These are phyloP conservation scores for Arothron firmamentum DNA, from an alignment of 2,113 vertebrate species.

Conservation along the genomic window DNA sequence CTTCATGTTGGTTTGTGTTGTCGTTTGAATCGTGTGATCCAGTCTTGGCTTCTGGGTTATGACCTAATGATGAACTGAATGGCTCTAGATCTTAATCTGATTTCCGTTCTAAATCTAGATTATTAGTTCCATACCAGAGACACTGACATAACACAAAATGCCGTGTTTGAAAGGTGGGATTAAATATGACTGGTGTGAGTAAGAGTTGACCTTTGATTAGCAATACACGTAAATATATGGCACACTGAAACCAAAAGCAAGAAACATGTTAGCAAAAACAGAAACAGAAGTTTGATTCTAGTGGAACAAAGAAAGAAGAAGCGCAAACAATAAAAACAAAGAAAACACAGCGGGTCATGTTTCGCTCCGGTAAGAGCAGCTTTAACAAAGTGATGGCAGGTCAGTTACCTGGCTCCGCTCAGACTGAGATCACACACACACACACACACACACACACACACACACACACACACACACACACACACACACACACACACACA, in stretches of 20 bases:
- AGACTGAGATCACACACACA: conserved; percentile 50
- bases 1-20: too few species aligned
- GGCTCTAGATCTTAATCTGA: too few species aligned
- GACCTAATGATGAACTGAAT: too few species aligned
- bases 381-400: conserved; percentile 12
- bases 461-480: conserved; percentile 13
- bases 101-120: too few species aligned
- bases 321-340: neutral
- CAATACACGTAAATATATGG: too few species aligned
- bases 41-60: too few species aligned
- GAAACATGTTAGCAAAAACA: neutral
- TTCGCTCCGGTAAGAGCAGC: conserved; percentile 14
- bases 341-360: conserved; percentile 11
- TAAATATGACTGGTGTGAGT: too few species aligned
- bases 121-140: too few species aligned
- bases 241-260: neutral
- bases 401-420: conserved; percentile 61
- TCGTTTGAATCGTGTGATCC: too few species aligned
- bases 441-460: conserved; percentile 27
- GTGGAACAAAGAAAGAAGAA: neutral
- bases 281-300: neutral
- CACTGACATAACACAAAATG: neutral
- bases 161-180: too few species aligned
- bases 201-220: too few species aligned
- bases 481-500: conserved; percentile 32